Evolutionary conservation across 2,797 vertebrate genomes (phyloP).

Genomic region (Cryptoblepharus egeriae): DNA sequence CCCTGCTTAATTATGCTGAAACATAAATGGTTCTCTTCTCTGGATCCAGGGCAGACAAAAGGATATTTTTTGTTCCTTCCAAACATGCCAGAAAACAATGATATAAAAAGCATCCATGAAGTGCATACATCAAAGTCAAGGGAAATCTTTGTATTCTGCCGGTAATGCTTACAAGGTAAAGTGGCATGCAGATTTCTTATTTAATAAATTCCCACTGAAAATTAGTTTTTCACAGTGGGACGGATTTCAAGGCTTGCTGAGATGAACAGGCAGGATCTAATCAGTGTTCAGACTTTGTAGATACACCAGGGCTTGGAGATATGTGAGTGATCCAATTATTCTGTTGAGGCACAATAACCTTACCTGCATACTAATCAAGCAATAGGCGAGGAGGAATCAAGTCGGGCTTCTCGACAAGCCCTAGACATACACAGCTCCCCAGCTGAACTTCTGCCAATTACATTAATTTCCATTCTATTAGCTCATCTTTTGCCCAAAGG

Average conservation of each 20-base stretch:
- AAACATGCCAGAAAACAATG: slow-evolving; percentile 56
- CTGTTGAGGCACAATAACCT: slow-evolving; percentile 76
- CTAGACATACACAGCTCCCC: slow-evolving; percentile 64
- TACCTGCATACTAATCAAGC: slow-evolving; percentile 83
- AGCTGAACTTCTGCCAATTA: slow-evolving; percentile 80
- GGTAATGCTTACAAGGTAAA: slow-evolving; percentile 79
- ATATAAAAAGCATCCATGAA: slow-evolving; percentile 64
- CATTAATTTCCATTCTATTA: slow-evolving; percentile 81
- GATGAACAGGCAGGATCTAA: slow-evolving; percentile 84
- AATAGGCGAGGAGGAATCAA: slow-evolving; percentile 70
- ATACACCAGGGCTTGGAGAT: slow-evolving; percentile 81
- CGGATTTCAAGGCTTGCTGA: slow-evolving; percentile 83
- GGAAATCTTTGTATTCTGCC: slow-evolving; percentile 77
- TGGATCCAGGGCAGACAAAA: slow-evolving; percentile 47
- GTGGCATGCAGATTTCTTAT: slow-evolving; percentile 85
- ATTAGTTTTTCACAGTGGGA: slow-evolving; percentile 87
- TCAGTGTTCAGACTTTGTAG: slow-evolving; percentile 83
- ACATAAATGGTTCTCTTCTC: slow-evolving; percentile 41
- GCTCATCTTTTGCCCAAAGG: slow-evolving; percentile 79
- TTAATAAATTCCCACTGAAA: slow-evolving; percentile 87
- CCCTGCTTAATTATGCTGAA: background rate
- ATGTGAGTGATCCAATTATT: slow-evolving; percentile 85
- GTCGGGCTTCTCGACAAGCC: slow-evolving; percentile 73
- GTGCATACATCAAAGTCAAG: slow-evolving; percentile 77
- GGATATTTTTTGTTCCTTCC: slow-evolving; percentile 43